Base-by-base conservation (phyloP, 2,888 invertebrate genomes). In the Teleiodes luculella region DNA sequence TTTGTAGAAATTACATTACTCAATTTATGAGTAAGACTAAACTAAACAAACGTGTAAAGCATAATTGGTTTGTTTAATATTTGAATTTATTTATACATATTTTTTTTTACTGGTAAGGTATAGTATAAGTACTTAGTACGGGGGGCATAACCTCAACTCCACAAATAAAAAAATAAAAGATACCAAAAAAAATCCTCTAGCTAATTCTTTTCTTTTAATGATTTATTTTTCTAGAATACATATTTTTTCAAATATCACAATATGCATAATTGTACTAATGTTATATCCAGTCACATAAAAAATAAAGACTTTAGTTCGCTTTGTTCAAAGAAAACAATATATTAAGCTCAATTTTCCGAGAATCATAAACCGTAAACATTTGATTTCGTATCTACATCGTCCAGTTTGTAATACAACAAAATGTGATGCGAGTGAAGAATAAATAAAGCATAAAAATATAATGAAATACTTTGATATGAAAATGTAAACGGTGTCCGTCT, bases 381-480 rank as follows among this genome's bases (percentile, higher is more conserved):
- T 52, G 56, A 53, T 57, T 53, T 30, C 57, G 39, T 63, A 61
- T 63, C 62, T 63, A 57, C 61, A 66, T 65, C 55, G 63, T 57
- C 56, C 57, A 55, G 58, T 61, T 52, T 63, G 57, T 59, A 62
- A 61, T 18, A 41, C 11, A 10, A 10, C 20, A 65, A 10, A 24
- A 24, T 24, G 6, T 24, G 24, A 24, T 24, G 3, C 24, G 5
- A 46, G 5, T 31, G 10, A 24, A 28, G 46, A 31, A 46, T 46
- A 46, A 46, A 46, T 31, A 31, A 46, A 46, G 46, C 46, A 64
- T 68, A 62, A 67, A 64, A 68, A 63, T 65, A 68, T 68, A 70
- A 67, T 60, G 64, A 65, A 64, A 54, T 39, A 46, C 59, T 66
- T 65, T 67, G 68, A 70, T 69, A 67, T 61, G 60, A 61, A 55